Evolutionary conservation across 1,140 invertebrate species (phyloP).

Genomic region (Zaprionus ghesquierei): DNA sequence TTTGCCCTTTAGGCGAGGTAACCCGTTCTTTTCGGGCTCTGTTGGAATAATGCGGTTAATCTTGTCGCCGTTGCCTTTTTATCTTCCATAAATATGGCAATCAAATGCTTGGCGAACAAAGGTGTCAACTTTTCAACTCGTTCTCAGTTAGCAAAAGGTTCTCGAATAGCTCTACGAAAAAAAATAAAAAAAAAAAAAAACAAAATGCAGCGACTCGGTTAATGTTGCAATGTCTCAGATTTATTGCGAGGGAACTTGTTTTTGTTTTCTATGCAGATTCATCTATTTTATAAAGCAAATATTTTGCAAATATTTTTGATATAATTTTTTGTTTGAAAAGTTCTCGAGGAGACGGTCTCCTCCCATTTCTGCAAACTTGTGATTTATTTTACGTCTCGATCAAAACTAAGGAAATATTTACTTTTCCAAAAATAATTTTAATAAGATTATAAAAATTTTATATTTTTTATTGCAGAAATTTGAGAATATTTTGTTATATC

Average conservation of each 20-base stretch:
- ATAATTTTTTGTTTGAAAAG: neutral
- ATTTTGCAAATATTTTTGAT: neutral
- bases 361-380: too few species aligned
- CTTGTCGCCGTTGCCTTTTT: constrained; percentile 79
- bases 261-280: neutral
- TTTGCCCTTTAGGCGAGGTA: constrained; percentile 35
- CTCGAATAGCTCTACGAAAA: neutral
- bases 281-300: neutral
- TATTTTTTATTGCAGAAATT: too few species aligned
- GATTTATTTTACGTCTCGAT: too few species aligned
- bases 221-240: neutral
- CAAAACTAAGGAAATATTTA: too few species aligned
- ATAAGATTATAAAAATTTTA: too few species aligned
- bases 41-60: constrained; percentile 78
- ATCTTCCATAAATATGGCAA: constrained; percentile 79
- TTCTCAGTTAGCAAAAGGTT: constrained; percentile 1
- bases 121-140: constrained; percentile 61
- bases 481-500: too few species aligned
- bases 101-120: constrained; percentile 73
- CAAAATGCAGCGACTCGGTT: too few species aligned
- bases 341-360: too few species aligned
- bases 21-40: constrained; percentile 41
- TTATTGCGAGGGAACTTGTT: neutral
- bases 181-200: neutral
- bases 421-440: too few species aligned